phyloP scores from a whole-genome alignment of 35 echinoderm and acorn worm genomes.

The Lytechinus variegatus region DNA sequence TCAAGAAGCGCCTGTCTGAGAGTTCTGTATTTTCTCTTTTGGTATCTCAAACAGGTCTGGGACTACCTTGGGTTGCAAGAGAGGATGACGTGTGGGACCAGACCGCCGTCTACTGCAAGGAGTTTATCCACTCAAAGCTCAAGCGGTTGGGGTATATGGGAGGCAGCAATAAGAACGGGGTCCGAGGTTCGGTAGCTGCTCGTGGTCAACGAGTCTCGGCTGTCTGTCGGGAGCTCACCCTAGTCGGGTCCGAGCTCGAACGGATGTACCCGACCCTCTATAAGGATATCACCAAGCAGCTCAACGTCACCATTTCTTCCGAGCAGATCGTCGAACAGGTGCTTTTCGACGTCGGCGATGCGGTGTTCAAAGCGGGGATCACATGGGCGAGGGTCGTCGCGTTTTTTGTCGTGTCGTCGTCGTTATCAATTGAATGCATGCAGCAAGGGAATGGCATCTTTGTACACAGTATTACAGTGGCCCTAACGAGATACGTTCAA shows the following conservation, averaged over 20 bases:
- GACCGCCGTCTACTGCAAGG: constrained; percentile 7
- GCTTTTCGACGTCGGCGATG: constrained; percentile 53
- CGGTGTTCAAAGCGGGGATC: constrained; percentile 58
- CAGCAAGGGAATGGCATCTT: constrained; percentile 68
- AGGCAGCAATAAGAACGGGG: constrained; percentile 4
- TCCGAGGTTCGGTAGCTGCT: not conserved
- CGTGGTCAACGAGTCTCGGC: not conserved
- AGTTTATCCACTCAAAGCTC: constrained; percentile 35
- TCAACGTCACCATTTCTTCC: constrained; percentile 60
- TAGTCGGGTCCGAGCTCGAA: constrained; percentile 63
- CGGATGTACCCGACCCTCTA: constrained; percentile 54
- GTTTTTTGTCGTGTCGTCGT: constrained; percentile 58
- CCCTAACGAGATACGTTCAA: constrained; percentile 52
- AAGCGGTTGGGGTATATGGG: constrained; percentile 30
- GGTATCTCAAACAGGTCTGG: not conserved
- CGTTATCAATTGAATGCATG: constrained; percentile 60
- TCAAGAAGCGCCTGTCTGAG: constrained; percentile 22
- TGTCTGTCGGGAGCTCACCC: constrained; percentile 16
- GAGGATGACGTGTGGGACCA: constrained; percentile 37
- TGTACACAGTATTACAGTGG: constrained; percentile 56
- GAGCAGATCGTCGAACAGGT: constrained; percentile 55
- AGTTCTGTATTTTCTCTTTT: not conserved
- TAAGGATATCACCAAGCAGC: constrained; percentile 62
- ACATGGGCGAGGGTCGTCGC: constrained; percentile 63
- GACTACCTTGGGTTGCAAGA: constrained; percentile 21